Conservation (phyloP, 2,888 invertebrate species). For the Hipparchia semele region DNA sequence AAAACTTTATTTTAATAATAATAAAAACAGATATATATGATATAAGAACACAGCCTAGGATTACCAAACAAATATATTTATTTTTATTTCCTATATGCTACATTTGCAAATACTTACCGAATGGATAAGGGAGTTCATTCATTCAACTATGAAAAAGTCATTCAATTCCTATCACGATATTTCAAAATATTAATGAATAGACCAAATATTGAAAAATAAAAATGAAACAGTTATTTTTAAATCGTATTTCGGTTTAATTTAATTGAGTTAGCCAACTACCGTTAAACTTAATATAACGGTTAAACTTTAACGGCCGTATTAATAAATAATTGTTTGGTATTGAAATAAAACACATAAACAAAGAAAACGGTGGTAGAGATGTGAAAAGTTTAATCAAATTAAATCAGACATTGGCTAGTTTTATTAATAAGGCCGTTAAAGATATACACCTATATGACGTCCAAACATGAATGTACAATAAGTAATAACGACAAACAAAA, state of each 20-base stretch:
- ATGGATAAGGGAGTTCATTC: background rate
- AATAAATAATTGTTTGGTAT: background rate
- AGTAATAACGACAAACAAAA: slow-evolving; percentile 7
- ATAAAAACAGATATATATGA: background rate
- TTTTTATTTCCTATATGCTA: slow-evolving; percentile 26
- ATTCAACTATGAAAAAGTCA: background rate
- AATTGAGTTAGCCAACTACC: slow-evolving; percentile 7
- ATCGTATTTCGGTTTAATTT: background rate
- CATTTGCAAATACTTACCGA: background rate
- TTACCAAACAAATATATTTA: slow-evolving; percentile 30
- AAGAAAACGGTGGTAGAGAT: too few relatives aligned
- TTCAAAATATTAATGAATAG: background rate
- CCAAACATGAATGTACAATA: slow-evolving; percentile 36
- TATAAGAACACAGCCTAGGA: slow-evolving; percentile 11
- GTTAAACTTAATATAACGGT: background rate
- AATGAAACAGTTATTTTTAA: slow-evolving; percentile 1
- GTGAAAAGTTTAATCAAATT: too few relatives aligned
- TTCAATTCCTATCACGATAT: too few relatives aligned
- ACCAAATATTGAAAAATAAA: background rate
- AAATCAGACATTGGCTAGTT: background rate
- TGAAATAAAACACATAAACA: too few relatives aligned
- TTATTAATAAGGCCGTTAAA: slow-evolving; percentile 26
- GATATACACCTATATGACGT: slow-evolving; percentile 31
- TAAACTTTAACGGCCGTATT: slow-evolving; percentile 10
- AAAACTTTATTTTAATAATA: slow-evolving; percentile 1